Evolutionary conservation across 2,113 vertebrate species (phyloP).

Genomic region (Sphyrna mokarran): DNA sequence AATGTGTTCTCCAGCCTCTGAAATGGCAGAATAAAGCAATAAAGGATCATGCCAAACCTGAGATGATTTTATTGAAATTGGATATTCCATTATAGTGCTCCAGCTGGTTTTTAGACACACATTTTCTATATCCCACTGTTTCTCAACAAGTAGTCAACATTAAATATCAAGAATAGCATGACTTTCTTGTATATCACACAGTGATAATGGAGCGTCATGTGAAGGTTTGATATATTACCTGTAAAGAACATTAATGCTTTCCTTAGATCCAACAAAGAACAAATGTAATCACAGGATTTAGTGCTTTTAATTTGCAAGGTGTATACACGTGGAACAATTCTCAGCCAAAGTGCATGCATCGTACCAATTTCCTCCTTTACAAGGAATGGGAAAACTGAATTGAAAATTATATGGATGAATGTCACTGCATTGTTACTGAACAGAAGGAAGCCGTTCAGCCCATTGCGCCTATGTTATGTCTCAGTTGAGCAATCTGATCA

Average conservation of each 20-base stretch:
- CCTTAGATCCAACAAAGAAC: not conserved
- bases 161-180: not conserved
- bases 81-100: not conserved
- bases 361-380: not conserved
- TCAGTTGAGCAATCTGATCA: not conserved
- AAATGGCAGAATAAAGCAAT: not conserved
- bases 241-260: not conserved
- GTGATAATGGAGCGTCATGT: not conserved
- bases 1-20: not conserved
- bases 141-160: not conserved
- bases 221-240: not conserved
- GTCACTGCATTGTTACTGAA: not conserved
- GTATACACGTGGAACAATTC: not conserved
- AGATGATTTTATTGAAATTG: not conserved
- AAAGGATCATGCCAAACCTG: not conserved
- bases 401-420: not conserved
- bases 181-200: not conserved
- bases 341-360: not conserved
- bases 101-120: not conserved
- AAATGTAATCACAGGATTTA: not conserved
- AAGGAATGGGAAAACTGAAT: not conserved
- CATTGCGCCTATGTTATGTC: not conserved
- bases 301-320: not conserved
- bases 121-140: not conserved
- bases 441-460: not conserved